phyloP scores from a whole-genome alignment of 2,797 vertebrate species.

The Pterois miles region DNA sequence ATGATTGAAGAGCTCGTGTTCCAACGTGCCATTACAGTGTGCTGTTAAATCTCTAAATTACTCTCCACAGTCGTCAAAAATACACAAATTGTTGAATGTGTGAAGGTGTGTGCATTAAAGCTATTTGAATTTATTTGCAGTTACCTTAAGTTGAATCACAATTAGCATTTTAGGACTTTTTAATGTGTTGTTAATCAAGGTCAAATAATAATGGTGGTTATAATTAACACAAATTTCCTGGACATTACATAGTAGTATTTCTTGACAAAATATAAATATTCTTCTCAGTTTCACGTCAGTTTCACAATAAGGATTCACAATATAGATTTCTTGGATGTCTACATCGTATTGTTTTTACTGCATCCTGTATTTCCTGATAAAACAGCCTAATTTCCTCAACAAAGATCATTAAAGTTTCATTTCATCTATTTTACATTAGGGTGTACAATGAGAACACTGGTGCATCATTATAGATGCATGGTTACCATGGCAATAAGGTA shows the following conservation, averaged over 20 bases:
- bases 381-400: neutral
- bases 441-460: neutral
- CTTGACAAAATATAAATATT: neutral
- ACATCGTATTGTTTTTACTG: neutral
- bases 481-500: neutral
- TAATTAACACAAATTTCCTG: neutral
- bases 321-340: neutral
- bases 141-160: neutral
- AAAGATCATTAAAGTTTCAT: constrained; percentile 7
- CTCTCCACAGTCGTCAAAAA: constrained; percentile 17
- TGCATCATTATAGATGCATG: neutral
- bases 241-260: neutral
- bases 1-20: constrained; percentile 29
- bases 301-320: neutral
- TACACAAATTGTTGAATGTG: neutral
- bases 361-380: neutral
- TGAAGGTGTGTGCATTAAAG: neutral
- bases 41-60: constrained; percentile 26
- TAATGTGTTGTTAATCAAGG: neutral
- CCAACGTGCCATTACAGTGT: constrained; percentile 23
- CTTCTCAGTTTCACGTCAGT: neutral
- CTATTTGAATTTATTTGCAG: neutral
- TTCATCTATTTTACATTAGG: constrained; percentile 19
- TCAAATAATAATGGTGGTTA: neutral
- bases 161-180: neutral